Evolutionary conservation across 1,140 invertebrate genomes (phyloP), one percentile per base, ranked within the genome.

Genomic region (Heterodera schachtii): DNA sequence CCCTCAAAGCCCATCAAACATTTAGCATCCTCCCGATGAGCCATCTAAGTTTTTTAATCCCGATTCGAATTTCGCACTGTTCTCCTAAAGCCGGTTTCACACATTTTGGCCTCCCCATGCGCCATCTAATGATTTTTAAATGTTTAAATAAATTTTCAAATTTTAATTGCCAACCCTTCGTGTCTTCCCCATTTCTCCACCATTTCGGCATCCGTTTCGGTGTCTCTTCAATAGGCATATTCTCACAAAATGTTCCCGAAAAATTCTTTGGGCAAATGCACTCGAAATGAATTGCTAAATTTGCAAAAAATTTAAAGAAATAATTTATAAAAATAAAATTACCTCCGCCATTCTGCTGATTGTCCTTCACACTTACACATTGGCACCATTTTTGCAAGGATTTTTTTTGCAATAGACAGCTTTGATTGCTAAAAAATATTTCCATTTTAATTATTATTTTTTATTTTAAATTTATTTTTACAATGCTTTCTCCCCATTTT

Each of bases 71-170:
- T 75, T 87, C 85, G 69, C 86, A 87, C 46, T 79, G 78, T 77
- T 43, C 3, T 11, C 78, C 86, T 95, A 91, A 94, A 97, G 3
- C 94, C 94, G 0, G 94, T n/a, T n/a, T 93, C 3, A 95, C 94
- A 90, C 96, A 97, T 67, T 93, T 92, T n/a, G n/a, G 91, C 96
- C 97, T 11, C 93, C 94, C 91, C 96, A 97, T 21, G 93, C 92
- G 91, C 95, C 94, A 77, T 96, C 92, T 80, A 60, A 57, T 9
- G 5, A 60, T 60, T 60, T 16, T n/a, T 60, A 5, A 64, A 64
- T 16, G 19, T 64, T 64, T 19, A 96, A 74, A 75, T 21, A 66
- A 78, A 41, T 41, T 71, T 21, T n/a, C 47, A 60, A 57, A 86
- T 88, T 90, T 31, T 64, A 64, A 31, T 31, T 31, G 31, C 31